A percentile compares a stretch with the other conserved stretches of the same genome.
These are phyloP conservation scores for Maniola jurtina DNA, from an alignment of 1,140 invertebrate species.

Conservation along the genomic window DNA sequence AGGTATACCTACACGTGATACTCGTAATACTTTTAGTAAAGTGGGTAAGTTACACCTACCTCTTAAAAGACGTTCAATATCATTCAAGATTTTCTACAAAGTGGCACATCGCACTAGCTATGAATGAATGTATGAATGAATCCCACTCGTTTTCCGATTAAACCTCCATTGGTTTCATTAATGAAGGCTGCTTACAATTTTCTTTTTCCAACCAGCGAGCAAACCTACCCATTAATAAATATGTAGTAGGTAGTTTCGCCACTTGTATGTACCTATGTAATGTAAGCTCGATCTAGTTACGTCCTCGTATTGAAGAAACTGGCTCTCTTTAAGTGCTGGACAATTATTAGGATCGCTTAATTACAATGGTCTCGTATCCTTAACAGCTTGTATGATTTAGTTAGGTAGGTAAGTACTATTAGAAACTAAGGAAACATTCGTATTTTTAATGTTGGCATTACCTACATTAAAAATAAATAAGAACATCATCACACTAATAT, in stretches of 20 bases:
- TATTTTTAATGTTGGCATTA: no score
- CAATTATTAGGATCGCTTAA: not conserved
- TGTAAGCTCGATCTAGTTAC: not conserved
- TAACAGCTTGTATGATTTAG: no score
- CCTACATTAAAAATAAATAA: no score
- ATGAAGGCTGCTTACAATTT: not conserved
- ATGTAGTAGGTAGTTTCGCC: not conserved
- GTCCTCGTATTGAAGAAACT: not conserved
- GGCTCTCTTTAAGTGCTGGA: not conserved
- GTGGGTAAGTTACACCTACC: not conserved
- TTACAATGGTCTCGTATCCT: not conserved
- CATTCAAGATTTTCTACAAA: not conserved
- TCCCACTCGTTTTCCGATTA: conserved; percentile 16
- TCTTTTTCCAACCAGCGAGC: no score
- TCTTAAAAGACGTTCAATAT: not conserved
- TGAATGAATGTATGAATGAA: conserved; percentile 41
- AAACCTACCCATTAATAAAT: not conserved
- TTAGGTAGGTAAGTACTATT: no score
- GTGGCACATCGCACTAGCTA: conserved; percentile 20
- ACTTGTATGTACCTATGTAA: not conserved
- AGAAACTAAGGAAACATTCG: no score
- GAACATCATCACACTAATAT: no score
- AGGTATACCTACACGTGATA: no score
- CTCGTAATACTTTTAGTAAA: no score
- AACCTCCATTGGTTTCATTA: conserved; percentile 10